Evolutionary conservation across 2,888 invertebrate genomes (phyloP).

Genomic region (Drosophila nr. medialis): DNA sequence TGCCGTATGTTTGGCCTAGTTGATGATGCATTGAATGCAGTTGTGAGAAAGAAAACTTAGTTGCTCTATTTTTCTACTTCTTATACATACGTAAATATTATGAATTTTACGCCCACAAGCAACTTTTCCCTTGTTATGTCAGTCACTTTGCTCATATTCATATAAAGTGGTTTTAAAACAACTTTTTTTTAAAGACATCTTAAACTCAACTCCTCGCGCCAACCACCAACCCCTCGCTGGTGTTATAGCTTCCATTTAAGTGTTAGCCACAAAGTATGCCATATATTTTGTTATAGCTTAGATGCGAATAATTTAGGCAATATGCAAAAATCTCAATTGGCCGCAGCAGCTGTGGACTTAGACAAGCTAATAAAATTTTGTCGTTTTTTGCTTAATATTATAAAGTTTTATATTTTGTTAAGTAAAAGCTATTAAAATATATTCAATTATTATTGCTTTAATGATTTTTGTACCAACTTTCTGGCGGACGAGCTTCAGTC

Average conservation of each 20-base stretch:
- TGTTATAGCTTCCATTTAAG: conserved; percentile 4
- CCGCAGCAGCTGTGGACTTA: background rate
- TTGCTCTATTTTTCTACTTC: background rate
- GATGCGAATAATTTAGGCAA: background rate
- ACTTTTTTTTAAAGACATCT: background rate
- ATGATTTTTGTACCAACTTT: background rate
- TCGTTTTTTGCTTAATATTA: background rate
- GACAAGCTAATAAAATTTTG: background rate
- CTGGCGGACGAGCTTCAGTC: background rate
- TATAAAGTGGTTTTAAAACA: background rate
- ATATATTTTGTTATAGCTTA: background rate
- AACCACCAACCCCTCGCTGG: background rate
- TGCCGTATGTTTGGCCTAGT: background rate
- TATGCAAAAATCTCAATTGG: background rate
- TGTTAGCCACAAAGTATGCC: conserved; percentile 38
- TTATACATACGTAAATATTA: background rate
- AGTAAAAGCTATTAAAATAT: background rate
- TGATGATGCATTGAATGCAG: background rate
- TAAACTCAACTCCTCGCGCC: background rate
- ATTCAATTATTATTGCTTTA: background rate
- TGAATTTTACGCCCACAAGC: background rate
- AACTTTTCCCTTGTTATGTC: background rate
- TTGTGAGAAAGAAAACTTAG: background rate
- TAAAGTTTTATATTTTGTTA: background rate
- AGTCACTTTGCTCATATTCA: background rate